A percentile compares a stretch with the other conserved stretches of the same genome.
These are phyloP conservation scores for Zaprionus obscuricornis DNA, from an alignment of 2,888 invertebrate species.

Conservation along the genomic window DNA sequence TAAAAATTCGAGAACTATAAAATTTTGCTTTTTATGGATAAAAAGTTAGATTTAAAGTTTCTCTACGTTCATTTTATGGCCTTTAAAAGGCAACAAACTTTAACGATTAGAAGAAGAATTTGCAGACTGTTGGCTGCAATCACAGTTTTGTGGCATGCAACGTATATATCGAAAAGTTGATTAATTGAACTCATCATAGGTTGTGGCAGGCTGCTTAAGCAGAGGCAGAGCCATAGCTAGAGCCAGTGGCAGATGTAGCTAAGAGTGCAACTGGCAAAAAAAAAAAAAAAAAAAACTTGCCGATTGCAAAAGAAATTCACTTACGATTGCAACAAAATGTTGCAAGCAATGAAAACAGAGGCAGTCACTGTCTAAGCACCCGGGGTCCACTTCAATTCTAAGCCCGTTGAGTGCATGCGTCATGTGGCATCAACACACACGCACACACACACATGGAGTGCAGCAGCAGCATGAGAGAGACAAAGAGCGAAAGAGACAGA, in stretches of 20 bases:
- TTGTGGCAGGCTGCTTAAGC: constrained; percentile 56
- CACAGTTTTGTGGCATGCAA: constrained; percentile 51
- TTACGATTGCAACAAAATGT: constrained; percentile 66
- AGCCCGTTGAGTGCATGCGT: constrained; percentile 50
- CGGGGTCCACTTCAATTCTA: constrained; percentile 45
- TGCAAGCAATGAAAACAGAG: constrained; percentile 52
- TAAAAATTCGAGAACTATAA: no score
- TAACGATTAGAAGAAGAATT: no score
- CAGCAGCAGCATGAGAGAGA: neutral
- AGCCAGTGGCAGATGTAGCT: constrained; percentile 31
- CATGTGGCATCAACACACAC: constrained; percentile 23
- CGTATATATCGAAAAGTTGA: constrained; percentile 51
- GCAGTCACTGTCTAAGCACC: constrained; percentile 44
- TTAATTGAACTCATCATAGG: constrained; percentile 73
- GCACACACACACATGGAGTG: constrained; percentile 7
- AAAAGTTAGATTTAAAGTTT: no score
- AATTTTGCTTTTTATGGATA: no score
- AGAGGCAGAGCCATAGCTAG: constrained; percentile 21
- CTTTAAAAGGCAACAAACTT: no score
- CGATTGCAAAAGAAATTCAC: constrained; percentile 72
- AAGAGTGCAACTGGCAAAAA: no score
- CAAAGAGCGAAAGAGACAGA: neutral
- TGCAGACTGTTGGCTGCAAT: constrained; percentile 43
- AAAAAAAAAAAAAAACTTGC: no score
- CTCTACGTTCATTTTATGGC: no score